phyloP scores from a whole-genome alignment of 2,113 vertebrate species.

The Microcebus lehilahytsara region DNA sequence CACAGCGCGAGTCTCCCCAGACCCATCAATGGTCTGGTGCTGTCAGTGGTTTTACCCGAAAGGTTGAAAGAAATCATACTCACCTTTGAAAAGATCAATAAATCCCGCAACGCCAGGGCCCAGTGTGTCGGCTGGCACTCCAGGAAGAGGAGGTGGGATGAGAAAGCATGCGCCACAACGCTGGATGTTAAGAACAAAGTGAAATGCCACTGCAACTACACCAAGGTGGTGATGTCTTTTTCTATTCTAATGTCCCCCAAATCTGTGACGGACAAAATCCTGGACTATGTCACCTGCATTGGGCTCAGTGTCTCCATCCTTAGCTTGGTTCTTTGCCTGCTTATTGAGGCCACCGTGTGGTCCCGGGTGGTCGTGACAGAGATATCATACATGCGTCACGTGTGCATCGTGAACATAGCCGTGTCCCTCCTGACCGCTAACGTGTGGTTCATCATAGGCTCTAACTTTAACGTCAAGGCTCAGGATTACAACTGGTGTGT shows the following conservation, averaged over 20 bases:
- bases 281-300: constrained; percentile 83
- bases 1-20: not conserved
- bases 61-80: constrained; percentile 75
- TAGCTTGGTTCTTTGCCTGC: constrained; percentile 88
- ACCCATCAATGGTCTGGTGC: constrained; percentile 82
- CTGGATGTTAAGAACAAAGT: not conserved
- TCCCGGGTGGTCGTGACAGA: constrained; percentile 84
- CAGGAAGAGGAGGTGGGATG: constrained; percentile 84
- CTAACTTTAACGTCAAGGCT: constrained; percentile 31
- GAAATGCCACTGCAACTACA: constrained; percentile 86
- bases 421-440: constrained; percentile 87
- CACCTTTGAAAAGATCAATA: constrained; percentile 83
- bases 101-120: constrained; percentile 47
- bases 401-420: constrained; percentile 90
- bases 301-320: constrained; percentile 88
- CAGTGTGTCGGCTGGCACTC: constrained; percentile 91
- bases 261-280: rapidly evolving
- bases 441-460: constrained; percentile 88
- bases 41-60: constrained; percentile 80
- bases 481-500: constrained; percentile 82
- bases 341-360: constrained; percentile 89
- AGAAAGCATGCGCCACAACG: constrained; percentile 63
- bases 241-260: constrained; percentile 90
- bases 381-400: constrained; percentile 90
- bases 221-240: constrained; percentile 80